Percentiles rank a stretch among this genome's conserved stretches.
Evolutionary conservation across 1,140 invertebrate genomes (phyloP).

Genomic region (Magallana ariakensis): DNA sequence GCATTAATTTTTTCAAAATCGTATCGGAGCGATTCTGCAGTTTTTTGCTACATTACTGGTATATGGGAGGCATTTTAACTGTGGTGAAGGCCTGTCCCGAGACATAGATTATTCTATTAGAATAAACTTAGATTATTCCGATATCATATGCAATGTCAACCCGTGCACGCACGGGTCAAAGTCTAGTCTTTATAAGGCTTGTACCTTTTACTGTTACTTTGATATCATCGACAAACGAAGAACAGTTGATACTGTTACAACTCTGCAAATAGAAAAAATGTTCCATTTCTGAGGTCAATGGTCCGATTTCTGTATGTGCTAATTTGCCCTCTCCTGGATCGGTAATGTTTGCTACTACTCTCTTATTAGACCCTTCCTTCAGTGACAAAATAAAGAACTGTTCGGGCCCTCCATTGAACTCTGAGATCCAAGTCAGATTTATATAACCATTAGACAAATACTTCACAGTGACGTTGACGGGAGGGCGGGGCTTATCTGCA

Average conservation of each 20-base stretch:
- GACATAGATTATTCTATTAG: too few relatives aligned
- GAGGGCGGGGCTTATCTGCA: background rate
- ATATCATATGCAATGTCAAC: too few relatives aligned
- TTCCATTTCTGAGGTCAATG: background rate
- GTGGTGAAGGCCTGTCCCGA: too few relatives aligned
- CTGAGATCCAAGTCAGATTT: background rate
- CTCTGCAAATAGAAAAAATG: background rate
- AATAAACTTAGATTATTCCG: too few relatives aligned
- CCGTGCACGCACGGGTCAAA: too few relatives aligned
- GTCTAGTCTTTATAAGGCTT: too few relatives aligned
- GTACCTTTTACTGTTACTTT: background rate
- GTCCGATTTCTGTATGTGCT: background rate
- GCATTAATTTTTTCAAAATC: too few relatives aligned
- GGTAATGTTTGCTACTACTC: background rate
- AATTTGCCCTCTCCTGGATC: background rate
- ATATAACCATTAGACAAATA: background rate
- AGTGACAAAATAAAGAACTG: background rate
- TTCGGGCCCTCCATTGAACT: background rate
- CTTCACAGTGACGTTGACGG: background rate
- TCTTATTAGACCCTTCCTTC: background rate
- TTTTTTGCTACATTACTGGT: too few relatives aligned
- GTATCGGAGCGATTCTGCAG: too few relatives aligned
- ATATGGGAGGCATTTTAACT: too few relatives aligned
- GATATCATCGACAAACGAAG: background rate
- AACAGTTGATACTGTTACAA: background rate